Percentiles rank a stretch among this genome's conserved stretches.
These are phyloP conservation scores for Adrianichthys oophorus DNA, from an alignment of 2,797 vertebrate species.

Conservation along the genomic window DNA sequence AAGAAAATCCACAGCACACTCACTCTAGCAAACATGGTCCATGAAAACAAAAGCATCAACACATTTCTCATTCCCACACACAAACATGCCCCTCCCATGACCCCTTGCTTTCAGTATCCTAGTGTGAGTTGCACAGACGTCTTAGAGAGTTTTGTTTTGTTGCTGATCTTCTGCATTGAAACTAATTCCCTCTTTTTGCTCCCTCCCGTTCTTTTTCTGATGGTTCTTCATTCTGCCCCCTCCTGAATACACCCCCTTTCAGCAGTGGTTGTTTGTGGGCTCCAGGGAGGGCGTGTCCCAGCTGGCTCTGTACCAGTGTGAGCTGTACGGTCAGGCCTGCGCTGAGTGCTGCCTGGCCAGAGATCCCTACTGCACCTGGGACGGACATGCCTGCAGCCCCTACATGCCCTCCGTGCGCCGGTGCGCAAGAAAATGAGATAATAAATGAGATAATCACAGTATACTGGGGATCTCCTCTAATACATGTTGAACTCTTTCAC, in stretches of 20 bases:
- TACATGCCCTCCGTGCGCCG: slow-evolving; percentile 76
- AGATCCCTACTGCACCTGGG: slow-evolving; percentile 91
- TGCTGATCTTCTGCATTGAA: slow-evolving; percentile 21
- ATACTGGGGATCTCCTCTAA: not conserved
- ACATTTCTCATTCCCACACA: slow-evolving; percentile 6
- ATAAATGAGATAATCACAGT: not conserved
- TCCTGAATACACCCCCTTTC: slow-evolving; percentile 6
- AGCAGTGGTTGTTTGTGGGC: slow-evolving; percentile 82
- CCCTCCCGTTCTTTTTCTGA: not conserved
- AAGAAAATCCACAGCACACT: slow-evolving; percentile 14
- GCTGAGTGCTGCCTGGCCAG: slow-evolving; percentile 86
- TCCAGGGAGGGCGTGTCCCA: slow-evolving; percentile 82
- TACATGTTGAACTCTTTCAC: not conserved
- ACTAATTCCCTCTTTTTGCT: not conserved
- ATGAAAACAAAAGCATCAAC: slow-evolving; percentile 9
- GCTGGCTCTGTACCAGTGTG: slow-evolving; percentile 85
- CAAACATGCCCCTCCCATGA: not conserved
- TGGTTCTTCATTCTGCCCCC: slow-evolving; percentile 1
- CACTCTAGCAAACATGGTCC: slow-evolving; percentile 11
- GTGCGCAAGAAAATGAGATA: slow-evolving; percentile 13
- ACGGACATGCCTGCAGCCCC: slow-evolving; percentile 81
- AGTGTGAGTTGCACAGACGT: slow-evolving; percentile 30
- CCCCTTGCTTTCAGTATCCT: slow-evolving; percentile 19
- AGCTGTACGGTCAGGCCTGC: slow-evolving; percentile 86
- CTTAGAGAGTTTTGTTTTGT: slow-evolving; percentile 20